Evolutionary conservation across 2,113 vertebrate species (phyloP), one percentile per base, ranked within the genome.

Genomic region (Scomber scombrus): DNA sequence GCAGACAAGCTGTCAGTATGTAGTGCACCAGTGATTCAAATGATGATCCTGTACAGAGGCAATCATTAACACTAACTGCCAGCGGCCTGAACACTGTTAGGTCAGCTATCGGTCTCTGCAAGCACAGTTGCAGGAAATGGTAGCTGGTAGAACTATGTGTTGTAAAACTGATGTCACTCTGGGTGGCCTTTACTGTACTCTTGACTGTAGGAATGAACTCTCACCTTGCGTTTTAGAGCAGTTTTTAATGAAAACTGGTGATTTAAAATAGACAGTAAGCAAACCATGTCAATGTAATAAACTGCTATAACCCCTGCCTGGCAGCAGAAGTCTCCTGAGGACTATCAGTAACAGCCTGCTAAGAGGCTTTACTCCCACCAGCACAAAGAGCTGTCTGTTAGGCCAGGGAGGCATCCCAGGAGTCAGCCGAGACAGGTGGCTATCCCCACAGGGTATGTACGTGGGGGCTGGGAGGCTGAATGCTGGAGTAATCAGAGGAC

Each of bases 401-500:
- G 90, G 60, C 66, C 73, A 57, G 47, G 67, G 62, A 78, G 64
- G 77, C 78, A 60, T 88, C 88, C 85, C 90, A 80, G 88, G 84
- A 93, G 84, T 90, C 78, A 82, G 77, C 62, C 66, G 75, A 67
- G 85, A 93, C 90, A 91, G 91, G 93, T 93, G 90, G 89, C 80
- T 86, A 88, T 92, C 88, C 86, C 91, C 91, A 62, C 80, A 75
- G 88, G 93, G 91, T 71, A 77, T 91, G 85, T 82, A 69, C 46
- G 73, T 57, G 89, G 90, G 89, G 90, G 90, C 82, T 82, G 85
- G 89, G 88, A 69, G 56, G 79, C 69, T 61, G 82, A 85, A 56
- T 74, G 31, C 51, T 67, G 82, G 50, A 74, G 82, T 71, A 81
- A 92, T 89, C 55, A 81, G 86, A 85, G 84, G 84, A 93, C 60